Evolutionary conservation across 2,888 invertebrate species (phyloP).

Genomic region (Rotaria socialis): DNA sequence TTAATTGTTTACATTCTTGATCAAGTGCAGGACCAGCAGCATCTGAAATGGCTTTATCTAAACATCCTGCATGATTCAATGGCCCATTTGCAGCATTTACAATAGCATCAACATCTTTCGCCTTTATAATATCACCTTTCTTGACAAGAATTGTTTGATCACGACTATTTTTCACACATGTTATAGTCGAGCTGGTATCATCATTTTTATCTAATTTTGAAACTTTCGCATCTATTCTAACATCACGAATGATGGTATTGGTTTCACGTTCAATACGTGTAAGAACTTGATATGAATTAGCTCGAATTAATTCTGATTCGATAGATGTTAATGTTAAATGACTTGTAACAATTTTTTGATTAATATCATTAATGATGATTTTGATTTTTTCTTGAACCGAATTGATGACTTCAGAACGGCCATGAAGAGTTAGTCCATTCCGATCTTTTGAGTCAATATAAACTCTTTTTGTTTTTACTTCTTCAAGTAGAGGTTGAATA

Average conservation of each 20-base stretch:
- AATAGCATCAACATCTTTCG: background rate
- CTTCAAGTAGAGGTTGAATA: background rate
- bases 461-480: background rate
- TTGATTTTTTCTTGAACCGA: background rate
- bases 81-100: background rate
- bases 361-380: background rate
- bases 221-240: background rate
- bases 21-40: background rate
- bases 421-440: background rate
- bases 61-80: background rate
- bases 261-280: background rate
- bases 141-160: background rate
- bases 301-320: background rate
- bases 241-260: background rate
- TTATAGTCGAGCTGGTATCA: background rate
- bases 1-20: background rate
- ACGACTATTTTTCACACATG: background rate
- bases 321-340: background rate
- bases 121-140: background rate
- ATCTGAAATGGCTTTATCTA: background rate
- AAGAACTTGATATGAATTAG: background rate
- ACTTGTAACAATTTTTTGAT: background rate
- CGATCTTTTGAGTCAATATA: background rate
- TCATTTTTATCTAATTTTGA: background rate
- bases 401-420: background rate